Percentiles rank a stretch among this genome's conserved stretches.
Conservation (phyloP, 2,113 vertebrate genomes). For the Myrmophylax atrothorax region DNA sequence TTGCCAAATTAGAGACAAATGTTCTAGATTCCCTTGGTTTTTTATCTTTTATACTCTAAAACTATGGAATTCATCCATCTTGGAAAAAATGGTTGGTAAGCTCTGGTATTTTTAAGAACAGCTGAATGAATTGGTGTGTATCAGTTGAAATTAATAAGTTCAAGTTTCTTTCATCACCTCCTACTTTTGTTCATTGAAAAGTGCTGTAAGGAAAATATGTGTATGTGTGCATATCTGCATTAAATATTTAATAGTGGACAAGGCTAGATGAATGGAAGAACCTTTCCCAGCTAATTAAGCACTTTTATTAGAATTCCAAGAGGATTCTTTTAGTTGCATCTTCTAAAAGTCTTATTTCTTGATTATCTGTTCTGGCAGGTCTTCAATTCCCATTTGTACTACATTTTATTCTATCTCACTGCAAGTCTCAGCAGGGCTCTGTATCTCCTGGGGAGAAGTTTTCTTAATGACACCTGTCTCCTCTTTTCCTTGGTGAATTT, state of each 20-base stretch:
- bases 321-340: background rate
- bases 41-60: background rate
- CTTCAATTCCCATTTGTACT: slow-evolving; percentile 29
- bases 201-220: background rate
- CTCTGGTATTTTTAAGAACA: background rate
- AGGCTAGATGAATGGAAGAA: background rate
- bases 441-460: slow-evolving; percentile 28
- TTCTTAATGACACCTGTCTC: slow-evolving; percentile 52
- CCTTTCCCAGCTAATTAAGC: slow-evolving; percentile 6
- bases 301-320: background rate
- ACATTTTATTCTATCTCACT: background rate
- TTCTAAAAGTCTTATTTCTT: slow-evolving; percentile 7
- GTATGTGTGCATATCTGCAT: background rate
- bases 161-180: background rate
- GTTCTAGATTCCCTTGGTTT: background rate
- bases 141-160: background rate
- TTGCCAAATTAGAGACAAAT: background rate
- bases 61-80: background rate
- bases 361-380: slow-evolving; percentile 28
- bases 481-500: slow-evolving; percentile 34
- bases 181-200: background rate
- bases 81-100: background rate
- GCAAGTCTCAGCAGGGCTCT: background rate
- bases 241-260: background rate
- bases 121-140: background rate